Conservation (phyloP, 1,140 invertebrate genomes). For the Luehdorfia chinensis region DNA sequence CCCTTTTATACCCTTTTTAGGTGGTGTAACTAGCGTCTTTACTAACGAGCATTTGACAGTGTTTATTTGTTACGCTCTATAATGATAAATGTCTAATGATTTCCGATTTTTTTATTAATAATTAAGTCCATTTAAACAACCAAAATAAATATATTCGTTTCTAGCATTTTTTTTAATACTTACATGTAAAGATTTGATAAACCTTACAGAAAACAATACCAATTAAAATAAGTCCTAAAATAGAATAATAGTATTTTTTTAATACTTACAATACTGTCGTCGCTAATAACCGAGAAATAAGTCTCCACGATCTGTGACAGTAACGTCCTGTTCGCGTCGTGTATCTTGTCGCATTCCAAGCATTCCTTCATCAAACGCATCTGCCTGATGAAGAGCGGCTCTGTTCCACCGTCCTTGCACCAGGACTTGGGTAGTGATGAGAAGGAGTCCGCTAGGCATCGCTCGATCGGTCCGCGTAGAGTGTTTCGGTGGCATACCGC, state of each 20-base stretch:
- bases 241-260: background rate
- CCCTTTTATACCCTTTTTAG: no score
- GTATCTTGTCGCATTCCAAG: conserved; percentile 72
- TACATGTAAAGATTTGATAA: no score
- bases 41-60: no score
- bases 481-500: conserved; percentile 48
- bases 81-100: no score
- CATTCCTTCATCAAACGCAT: conserved; percentile 42
- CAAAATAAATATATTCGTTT: no score
- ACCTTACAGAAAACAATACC: no score
- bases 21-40: no score
- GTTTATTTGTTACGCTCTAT: no score
- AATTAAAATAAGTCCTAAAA: no score
- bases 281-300: conserved; percentile 66
- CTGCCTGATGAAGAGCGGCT: conserved; percentile 43
- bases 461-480: conserved; percentile 41
- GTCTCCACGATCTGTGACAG: conserved; percentile 71
- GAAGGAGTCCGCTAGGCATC: conserved; percentile 36
- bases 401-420: background rate
- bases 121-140: no score
- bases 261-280: conserved; percentile 63
- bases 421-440: conserved; percentile 3
- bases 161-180: no score
- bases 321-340: conserved; percentile 76
- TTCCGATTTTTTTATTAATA: no score